Evolutionary conservation across 2,113 vertebrate genomes (phyloP).

Genomic region (Megaleporinus macrocephalus): DNA sequence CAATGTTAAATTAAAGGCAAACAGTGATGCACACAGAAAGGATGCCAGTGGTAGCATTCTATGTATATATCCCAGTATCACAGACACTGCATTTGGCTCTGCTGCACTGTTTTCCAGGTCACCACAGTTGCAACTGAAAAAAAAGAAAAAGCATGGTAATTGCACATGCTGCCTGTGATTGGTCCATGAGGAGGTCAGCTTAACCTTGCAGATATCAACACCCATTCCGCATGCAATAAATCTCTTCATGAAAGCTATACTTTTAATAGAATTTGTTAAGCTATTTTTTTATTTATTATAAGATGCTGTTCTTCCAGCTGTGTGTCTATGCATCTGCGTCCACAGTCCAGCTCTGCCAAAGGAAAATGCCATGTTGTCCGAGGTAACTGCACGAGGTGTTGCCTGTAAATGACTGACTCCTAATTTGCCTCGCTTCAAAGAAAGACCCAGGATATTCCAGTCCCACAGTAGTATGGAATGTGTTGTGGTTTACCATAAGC

Average conservation of each 20-base stretch:
- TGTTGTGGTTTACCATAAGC: not conserved
- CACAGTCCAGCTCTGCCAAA: not conserved
- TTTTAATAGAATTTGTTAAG: not conserved
- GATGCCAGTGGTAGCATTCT: not conserved
- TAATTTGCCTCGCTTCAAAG: not conserved
- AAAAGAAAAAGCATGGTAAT: not conserved
- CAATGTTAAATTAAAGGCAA: not conserved
- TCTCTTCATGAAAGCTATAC: not conserved
- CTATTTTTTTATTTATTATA: not conserved
- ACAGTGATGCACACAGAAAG: too few relatives aligned
- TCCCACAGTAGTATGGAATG: not conserved
- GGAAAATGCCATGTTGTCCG: not conserved
- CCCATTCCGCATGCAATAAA: not conserved
- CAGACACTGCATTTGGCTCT: not conserved
- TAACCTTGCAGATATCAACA: slow-evolving; percentile 15
- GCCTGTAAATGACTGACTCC: not conserved
- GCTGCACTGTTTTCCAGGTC: not conserved
- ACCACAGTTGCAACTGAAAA: not conserved
- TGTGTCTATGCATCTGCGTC: not conserved
- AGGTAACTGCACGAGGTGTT: not conserved
- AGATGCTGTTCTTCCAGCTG: not conserved
- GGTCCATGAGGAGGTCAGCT: slow-evolving; percentile 5
- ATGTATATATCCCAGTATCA: not conserved
- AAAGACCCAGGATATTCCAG: not conserved
- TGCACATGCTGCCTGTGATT: slow-evolving; percentile 1